These are phyloP conservation scores for Chromis chromis DNA, from an alignment of 2,797 vertebrate species.

Conservation along the genomic window DNA sequence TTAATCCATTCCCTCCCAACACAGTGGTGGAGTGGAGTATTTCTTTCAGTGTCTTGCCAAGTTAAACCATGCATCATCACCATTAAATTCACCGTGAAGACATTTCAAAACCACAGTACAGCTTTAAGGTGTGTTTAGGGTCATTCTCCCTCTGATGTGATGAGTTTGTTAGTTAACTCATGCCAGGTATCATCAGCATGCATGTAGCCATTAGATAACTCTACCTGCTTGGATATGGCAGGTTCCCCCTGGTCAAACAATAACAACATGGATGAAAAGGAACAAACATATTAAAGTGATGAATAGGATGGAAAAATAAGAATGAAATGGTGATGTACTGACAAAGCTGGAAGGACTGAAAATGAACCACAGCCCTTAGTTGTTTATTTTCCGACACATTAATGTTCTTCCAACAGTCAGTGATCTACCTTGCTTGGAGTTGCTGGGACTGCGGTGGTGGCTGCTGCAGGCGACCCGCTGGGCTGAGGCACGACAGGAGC, in stretches of 20 bases:
- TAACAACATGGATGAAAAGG: constrained; percentile 58
- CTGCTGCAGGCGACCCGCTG: constrained; percentile 78
- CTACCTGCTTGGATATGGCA: constrained; percentile 79
- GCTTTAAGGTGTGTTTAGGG: not conserved
- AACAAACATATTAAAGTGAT: constrained; percentile 22
- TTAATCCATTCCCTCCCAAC: not conserved
- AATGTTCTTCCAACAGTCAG: not conserved
- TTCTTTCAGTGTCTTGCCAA: constrained; percentile 9
- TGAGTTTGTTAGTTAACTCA: constrained; percentile 61
- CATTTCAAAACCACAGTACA: constrained; percentile 7
- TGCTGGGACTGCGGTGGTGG: constrained; percentile 70
- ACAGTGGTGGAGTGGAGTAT: not conserved
- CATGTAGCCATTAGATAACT: constrained; percentile 51
- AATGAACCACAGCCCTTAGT: too few species aligned
- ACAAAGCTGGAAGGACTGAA: not conserved
- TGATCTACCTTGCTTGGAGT: constrained; percentile 90
- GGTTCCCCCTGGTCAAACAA: constrained; percentile 73
- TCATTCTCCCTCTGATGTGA: not conserved
- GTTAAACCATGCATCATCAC: constrained; percentile 54
- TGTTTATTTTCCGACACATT: fast-evolving
- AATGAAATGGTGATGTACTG: constrained; percentile 9
- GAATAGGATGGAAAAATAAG: constrained; percentile 12
- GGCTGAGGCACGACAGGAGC: constrained; percentile 90
- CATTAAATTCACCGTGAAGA: not conserved
- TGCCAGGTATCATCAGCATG: constrained; percentile 62